These are phyloP conservation scores for Tenualosa thibaudeaui DNA, from an alignment of 2,797 vertebrate species.

Conservation along the genomic window DNA sequence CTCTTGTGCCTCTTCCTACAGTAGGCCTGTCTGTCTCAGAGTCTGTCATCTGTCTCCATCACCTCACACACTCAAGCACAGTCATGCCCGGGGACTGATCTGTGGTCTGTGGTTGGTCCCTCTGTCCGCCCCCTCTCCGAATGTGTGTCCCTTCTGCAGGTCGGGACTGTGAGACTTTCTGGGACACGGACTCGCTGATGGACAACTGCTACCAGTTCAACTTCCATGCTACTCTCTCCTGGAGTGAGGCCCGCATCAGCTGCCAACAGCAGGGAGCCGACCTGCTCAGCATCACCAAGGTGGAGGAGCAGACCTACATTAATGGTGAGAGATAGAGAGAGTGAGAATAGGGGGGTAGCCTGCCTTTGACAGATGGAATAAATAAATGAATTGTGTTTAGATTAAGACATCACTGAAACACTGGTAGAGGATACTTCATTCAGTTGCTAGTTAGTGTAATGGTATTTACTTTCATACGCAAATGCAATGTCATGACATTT, in stretches of 20 bases:
- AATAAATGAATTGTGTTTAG: not conserved
- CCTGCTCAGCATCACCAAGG: slow-evolving; percentile 93
- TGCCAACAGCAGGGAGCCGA: slow-evolving; percentile 94
- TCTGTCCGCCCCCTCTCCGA: not conserved
- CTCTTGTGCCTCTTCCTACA: not conserved
- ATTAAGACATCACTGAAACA: not conserved
- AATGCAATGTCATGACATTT: not conserved
- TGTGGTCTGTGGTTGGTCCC: too few relatives aligned
- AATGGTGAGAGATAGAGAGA: slow-evolving; percentile 76
- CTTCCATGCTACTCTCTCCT: slow-evolving; percentile 91
- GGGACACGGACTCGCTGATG: slow-evolving; percentile 92
- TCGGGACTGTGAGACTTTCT: slow-evolving; percentile 91
- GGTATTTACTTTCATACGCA: not conserved
- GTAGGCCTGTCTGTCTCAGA: not conserved
- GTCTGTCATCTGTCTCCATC: not conserved
- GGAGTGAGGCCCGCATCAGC: slow-evolving; percentile 92
- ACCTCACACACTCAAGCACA: not conserved
- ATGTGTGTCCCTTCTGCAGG: slow-evolving; percentile 64
- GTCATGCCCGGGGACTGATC: too few relatives aligned
- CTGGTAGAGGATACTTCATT: too few relatives aligned
- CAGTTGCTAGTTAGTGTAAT: not conserved
- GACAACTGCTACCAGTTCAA: slow-evolving; percentile 99
- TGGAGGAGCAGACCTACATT: slow-evolving; percentile 97
- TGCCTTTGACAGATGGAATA: not conserved
- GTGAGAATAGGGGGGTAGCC: not conserved